A percentile compares a stretch with the other conserved stretches of the same genome.
Conservation (phyloP, 2,797 vertebrate genomes). For the Phalanger gymnotis region DNA sequence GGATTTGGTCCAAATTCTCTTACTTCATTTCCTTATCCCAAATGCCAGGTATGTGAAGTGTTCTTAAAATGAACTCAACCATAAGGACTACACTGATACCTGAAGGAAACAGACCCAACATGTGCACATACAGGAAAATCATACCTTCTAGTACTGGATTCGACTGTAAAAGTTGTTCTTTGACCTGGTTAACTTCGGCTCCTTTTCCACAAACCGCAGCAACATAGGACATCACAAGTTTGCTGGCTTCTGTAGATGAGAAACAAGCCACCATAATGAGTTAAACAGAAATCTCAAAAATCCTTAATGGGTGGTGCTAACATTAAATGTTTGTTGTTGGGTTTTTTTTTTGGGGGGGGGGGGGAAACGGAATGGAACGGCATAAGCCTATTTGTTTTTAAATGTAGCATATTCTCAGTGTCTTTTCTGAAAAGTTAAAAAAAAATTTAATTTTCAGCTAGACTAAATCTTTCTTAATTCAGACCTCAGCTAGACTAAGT, state of each 20-base stretch:
- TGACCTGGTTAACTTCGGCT: slow-evolving; percentile 99
- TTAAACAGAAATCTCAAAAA: background rate
- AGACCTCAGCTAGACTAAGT: background rate
- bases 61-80: background rate
- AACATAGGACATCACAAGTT: slow-evolving; percentile 99
- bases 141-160: slow-evolving; percentile 99
- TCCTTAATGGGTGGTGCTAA: background rate
- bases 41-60: background rate
- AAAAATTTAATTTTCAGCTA: slow-evolving; percentile 29
- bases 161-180: slow-evolving; percentile 98
- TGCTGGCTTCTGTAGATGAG: slow-evolving; percentile 94
- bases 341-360: background rate
- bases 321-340: background rate
- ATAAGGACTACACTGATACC: background rate
- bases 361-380: background rate
- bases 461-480: background rate
- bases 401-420: background rate
- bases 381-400: background rate
- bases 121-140: slow-evolving; percentile 62
- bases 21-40: background rate
- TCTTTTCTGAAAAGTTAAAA: background rate
- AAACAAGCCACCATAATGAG: slow-evolving; percentile 59
- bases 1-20: background rate
- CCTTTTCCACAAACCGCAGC: slow-evolving; percentile 99
- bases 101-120: background rate